These are phyloP conservation scores for Eledona agricola DNA, from an alignment of 2,888 invertebrate genomes.

Conservation along the genomic window DNA sequence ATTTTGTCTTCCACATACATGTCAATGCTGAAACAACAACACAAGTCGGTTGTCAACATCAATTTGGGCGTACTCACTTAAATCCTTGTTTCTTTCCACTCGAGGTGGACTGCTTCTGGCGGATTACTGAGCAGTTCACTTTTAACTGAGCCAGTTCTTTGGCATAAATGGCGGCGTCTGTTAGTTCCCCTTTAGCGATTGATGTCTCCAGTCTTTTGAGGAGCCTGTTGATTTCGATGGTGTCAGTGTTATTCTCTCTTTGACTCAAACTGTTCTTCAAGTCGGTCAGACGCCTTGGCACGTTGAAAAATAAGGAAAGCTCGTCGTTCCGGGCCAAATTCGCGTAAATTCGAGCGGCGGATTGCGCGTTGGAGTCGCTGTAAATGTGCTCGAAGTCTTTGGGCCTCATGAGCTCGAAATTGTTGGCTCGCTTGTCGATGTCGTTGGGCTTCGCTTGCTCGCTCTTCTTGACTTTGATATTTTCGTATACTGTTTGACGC, in stretches of 20 bases:
- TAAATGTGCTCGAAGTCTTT: slow-evolving; percentile 67
- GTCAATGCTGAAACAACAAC: slow-evolving; percentile 73
- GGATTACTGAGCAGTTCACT: slow-evolving; percentile 76
- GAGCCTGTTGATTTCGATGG: slow-evolving; percentile 69
- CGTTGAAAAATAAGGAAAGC: slow-evolving; percentile 58
- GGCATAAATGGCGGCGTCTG: slow-evolving; percentile 78
- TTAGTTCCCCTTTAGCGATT: slow-evolving; percentile 79
- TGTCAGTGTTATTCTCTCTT: slow-evolving; percentile 61
- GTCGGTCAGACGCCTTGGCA: slow-evolving; percentile 56
- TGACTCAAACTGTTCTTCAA: slow-evolving; percentile 49
- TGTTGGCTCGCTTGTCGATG: slow-evolving; percentile 43
- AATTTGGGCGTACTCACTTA: slow-evolving; percentile 40
- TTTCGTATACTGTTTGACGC: slow-evolving; percentile 61
- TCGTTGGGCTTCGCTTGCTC: slow-evolving; percentile 35
- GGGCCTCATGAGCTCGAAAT: slow-evolving; percentile 66
- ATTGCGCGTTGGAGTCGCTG: slow-evolving; percentile 53
- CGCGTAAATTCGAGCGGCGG: slow-evolving; percentile 61
- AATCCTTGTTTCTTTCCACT: slow-evolving; percentile 39
- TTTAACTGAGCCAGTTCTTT: slow-evolving; percentile 79
- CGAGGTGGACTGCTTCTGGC: slow-evolving; percentile 56
- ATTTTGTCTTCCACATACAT: slow-evolving; percentile 84
- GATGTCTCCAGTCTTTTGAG: slow-evolving; percentile 78
- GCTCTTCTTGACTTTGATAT: slow-evolving; percentile 60
- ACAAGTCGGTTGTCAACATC: too few species aligned
- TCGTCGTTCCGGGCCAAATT: slow-evolving; percentile 61